Evolutionary conservation across 23 tunicate genomes (phyloP), one percentile per base, ranked within the genome.

Genomic region (Ciona savignyi): DNA sequence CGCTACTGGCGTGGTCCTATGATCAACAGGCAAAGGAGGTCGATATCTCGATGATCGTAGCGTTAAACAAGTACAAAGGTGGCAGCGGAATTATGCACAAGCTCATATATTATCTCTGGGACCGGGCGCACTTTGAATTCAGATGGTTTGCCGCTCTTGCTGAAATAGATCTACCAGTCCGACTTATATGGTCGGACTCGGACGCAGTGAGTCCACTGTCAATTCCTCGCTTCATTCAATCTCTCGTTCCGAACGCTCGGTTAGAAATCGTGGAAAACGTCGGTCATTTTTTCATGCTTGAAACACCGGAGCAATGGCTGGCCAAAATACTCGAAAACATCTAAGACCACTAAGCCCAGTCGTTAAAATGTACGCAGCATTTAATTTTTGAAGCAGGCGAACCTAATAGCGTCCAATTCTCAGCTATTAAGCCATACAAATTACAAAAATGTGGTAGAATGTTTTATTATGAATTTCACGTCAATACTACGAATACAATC

Each of bases 221-320:
- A 51, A 94, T 94, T 20, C 84, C 95, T 1, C 23, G 67, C 24
- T 82, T 65, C 35, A 70, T 94, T 64, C 28, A 70, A 62, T 19
- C 29, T 20, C 51, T 88, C 3, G 70, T 83, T 34, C 80, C 89
- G 24, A 48, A 35, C 11, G 35, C 77, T 19, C 70, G 83, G 30
- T 24, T 83, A 51, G 27, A n/a, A 0, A 21, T 75, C 11, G 62
- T 86, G 0, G 30, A 78, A 24, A 62, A 49, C 22, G 83, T 63
- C 0, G 99, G 99, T 2, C 99, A 94, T 72, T 94, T 94, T 78
- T 66, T 62, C 35, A 94, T 94, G 99, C 42, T 94, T 60, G 99
- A 94, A 83, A 35, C 79, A 27, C 99, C 99, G 1, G 33, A 78
- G 33, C 68, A 4, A 24, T 94, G 99, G 99, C 29, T 83, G 28